Evolutionary conservation across 1,140 invertebrate genomes (phyloP), one percentile per base, ranked within the genome.

Genomic region (Euwallacea similis): DNA sequence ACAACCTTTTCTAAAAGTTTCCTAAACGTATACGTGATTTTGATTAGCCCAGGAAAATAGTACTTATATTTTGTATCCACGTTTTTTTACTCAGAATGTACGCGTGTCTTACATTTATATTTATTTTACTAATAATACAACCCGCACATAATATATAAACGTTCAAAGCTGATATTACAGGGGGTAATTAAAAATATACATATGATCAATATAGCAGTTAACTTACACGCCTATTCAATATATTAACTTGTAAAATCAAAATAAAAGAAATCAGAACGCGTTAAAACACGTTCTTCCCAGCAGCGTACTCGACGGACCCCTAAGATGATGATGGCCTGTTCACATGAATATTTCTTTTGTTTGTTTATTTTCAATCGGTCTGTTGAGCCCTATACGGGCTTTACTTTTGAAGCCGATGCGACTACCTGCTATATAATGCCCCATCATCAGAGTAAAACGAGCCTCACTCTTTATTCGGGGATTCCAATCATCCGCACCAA

Each of bases 361-460:
- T 66, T 66, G 65, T 66, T 66, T 66, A 66, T 66, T 66, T 66
- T 66, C 41, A 66, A 66, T 66, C 43, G 53, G 53, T 66, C 65
- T 66, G 65, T 47, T 66, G 59, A 15, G 67, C 47, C 46, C 21
- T 64, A 47, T 13, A 53, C 44, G 46, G 42, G 42, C 42, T 62
- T 60, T 60, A 44, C 50, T 68, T 42, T 54, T 68, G 9, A 56
- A 21, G 21, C 54, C 21, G 46, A 50, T 64, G 59, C 65, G 33
- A 66, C 66, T 69, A 69, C 67, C 67, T 69, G 67, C 67, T 69
- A 33, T 33, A 60, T 60, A 68, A 44, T 43, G 33, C 66, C 42
- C 13, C 43, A 54, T 50, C 47, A 53, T 56, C 11, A 21, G 7
- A n/a, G 46, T 61, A 68, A 60, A 60, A 60, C 55, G 42, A 60